Evolutionary conservation across 2,797 vertebrate genomes (phyloP).

Genomic region (Hylomyscus alleni): DNA sequence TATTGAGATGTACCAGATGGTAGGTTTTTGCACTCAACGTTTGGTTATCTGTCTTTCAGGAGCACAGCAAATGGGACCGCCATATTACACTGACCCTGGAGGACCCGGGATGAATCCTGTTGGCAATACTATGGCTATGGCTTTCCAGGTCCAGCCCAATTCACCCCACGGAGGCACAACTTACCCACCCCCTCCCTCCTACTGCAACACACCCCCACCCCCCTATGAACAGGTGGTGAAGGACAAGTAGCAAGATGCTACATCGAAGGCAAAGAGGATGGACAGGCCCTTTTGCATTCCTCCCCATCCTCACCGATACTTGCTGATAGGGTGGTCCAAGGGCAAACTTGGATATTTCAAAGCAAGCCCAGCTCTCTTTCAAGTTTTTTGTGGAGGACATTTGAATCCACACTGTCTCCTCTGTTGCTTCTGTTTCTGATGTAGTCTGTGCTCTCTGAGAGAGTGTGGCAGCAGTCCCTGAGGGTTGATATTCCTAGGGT

Average conservation of each 20-base stretch:
- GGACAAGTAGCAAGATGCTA: conserved; percentile 90
- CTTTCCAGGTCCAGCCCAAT: conserved; percentile 91
- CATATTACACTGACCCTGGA: conserved; percentile 93
- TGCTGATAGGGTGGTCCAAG: conserved; percentile 76
- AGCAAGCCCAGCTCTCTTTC: conserved; percentile 84
- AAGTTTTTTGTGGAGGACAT: conserved; percentile 85
- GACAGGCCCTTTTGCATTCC: conserved; percentile 66
- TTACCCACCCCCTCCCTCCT: conserved; percentile 96
- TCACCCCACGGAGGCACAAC: conserved; percentile 92
- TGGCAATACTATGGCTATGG: conserved; percentile 89
- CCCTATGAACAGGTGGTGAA: conserved; percentile 97
- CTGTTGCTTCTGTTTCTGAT: conserved; percentile 77
- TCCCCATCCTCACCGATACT: conserved; percentile 74
- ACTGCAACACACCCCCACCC: conserved; percentile 97
- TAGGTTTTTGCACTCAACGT: neutral
- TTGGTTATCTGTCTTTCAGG: conserved; percentile 88
- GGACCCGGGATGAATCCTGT: conserved; percentile 88
- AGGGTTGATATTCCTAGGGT: neutral
- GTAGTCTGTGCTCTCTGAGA: neutral
- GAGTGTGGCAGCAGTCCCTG: neutral
- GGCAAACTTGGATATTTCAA: conserved; percentile 75
- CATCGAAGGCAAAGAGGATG: conserved; percentile 66
- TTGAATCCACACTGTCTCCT: conserved; percentile 84
- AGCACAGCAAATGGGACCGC: conserved; percentile 93
- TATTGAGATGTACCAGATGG: fast-evolving